Base-by-base conservation (phyloP, 2,113 vertebrate genomes). In the Coptodon rendalli region DNA sequence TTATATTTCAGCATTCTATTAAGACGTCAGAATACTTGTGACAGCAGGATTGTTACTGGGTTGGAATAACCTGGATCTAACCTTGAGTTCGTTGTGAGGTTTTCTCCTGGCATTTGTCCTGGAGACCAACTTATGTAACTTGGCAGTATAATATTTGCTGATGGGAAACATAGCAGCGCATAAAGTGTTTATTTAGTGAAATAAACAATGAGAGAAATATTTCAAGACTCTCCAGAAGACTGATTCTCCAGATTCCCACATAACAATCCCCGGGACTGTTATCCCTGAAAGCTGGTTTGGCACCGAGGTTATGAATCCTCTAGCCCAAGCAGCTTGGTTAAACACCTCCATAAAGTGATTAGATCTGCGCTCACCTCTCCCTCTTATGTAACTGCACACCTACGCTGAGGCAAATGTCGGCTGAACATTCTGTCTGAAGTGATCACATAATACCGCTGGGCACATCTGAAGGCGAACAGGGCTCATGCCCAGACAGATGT, bases 301-400 rank as follows among this genome's bases (percentile, higher is more conserved):
- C 48, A 24, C 4, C 1, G 2, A 45, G 56, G 57, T 31, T 29
- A 50, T 36, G 45, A 54, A 24, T 84, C 36, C n/a, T 76, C 63
- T 16, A 7, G 17, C 24, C 54, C 43, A 83, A 79, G 87, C 54
- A 83, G 73, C 81, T 82, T 81, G 43, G 59, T 79, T 50, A 45
- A 83, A 68, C 81, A 84, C 81, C 68, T 84, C 87, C 83, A 79
- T 61, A 88, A 63, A 82, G 68, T 52, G 81, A 88, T 88, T 48
- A 85, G 84, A 87, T 78, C 80, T 36, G 56, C 71, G 56, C 78
- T 81, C 88, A 34, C 81, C 68, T 84, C 84, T 78, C 78, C 71
- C 52, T 82, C 80, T 91, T 94, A 83, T 63, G 82, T 79, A 93
- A 94, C 84, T 19, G 40, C 86, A 82, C 86, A 68, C 86, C 93